Percentiles rank a stretch among this genome's conserved stretches.
Conservation (phyloP, 2,797 vertebrate genomes). For the Vespertilio murinus region DNA sequence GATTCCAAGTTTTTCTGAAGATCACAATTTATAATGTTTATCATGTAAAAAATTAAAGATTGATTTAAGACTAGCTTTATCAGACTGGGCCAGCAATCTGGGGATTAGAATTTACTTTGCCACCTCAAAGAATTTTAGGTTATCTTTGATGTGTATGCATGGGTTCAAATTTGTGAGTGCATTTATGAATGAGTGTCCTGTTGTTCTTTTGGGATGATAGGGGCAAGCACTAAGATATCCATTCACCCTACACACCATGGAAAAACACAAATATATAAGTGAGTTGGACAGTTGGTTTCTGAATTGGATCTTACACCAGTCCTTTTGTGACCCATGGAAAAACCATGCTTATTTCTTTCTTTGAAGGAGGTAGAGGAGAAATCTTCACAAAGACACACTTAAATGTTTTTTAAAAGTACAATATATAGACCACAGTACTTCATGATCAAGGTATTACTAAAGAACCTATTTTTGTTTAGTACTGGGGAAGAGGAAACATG, state of each 20-base stretch:
- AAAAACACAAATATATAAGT: not conserved
- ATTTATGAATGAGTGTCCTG: not conserved
- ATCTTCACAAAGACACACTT: not conserved
- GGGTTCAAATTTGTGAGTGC: not conserved
- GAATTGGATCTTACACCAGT: not conserved
- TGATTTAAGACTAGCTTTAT: not conserved
- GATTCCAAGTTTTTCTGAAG: not conserved
- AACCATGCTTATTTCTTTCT: not conserved
- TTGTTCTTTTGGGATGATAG: not conserved
- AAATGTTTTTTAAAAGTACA: not conserved
- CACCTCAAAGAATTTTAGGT: not conserved
- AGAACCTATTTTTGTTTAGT: not conserved
- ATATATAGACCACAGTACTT: not conserved
- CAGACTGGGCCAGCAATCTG: not conserved
- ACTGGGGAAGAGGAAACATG: not conserved
- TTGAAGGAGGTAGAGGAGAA: not conserved
- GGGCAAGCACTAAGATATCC: not conserved
- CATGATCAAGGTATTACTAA: not conserved
- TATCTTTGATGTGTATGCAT: not conserved
- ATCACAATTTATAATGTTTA: not conserved
- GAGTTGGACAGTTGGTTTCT: not conserved
- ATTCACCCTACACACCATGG: not conserved
- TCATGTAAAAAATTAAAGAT: not conserved
- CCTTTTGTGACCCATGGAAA: not conserved
- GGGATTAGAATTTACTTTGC: not conserved